Conservation (phyloP, 1,140 invertebrate species). For the Solen grandis region DNA sequence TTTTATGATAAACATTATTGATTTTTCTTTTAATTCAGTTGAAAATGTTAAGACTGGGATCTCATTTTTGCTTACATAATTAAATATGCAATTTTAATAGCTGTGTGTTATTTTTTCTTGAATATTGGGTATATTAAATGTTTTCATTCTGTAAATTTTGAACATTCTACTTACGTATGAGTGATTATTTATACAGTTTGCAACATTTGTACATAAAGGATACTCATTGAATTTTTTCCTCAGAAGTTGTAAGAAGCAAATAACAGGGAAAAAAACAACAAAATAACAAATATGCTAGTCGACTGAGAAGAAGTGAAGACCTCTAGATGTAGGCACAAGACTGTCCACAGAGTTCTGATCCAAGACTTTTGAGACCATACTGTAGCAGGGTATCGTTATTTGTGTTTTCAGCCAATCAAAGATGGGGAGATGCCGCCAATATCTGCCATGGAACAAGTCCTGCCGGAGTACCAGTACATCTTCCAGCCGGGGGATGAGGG, state of each 20-base stretch:
- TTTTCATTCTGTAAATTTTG: too few species aligned
- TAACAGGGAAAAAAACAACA: too few species aligned
- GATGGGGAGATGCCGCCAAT: constrained; percentile 77
- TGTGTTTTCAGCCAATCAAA: constrained; percentile 74
- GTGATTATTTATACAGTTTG: too few species aligned
- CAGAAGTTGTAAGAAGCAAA: background rate
- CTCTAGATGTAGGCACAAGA: background rate
- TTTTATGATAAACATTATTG: too few species aligned
- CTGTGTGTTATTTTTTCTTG: too few species aligned
- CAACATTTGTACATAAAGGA: too few species aligned
- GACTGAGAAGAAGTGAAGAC: background rate
- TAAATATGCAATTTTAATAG: too few species aligned
- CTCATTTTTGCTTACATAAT: too few species aligned
- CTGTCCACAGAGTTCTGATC: background rate
- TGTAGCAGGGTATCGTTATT: background rate
- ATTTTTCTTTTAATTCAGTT: too few species aligned
- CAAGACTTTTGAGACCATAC: background rate
- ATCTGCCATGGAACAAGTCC: constrained; percentile 75
- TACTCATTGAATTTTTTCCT: background rate
- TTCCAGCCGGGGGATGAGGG: constrained; percentile 63
- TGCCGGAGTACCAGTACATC: constrained; percentile 80
- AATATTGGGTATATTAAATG: too few species aligned
- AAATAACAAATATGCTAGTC: background rate
- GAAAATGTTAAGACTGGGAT: too few species aligned
- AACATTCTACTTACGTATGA: too few species aligned